Conservation (phyloP, 2,888 invertebrate genomes). For the Periphyllus acericola region DNA sequence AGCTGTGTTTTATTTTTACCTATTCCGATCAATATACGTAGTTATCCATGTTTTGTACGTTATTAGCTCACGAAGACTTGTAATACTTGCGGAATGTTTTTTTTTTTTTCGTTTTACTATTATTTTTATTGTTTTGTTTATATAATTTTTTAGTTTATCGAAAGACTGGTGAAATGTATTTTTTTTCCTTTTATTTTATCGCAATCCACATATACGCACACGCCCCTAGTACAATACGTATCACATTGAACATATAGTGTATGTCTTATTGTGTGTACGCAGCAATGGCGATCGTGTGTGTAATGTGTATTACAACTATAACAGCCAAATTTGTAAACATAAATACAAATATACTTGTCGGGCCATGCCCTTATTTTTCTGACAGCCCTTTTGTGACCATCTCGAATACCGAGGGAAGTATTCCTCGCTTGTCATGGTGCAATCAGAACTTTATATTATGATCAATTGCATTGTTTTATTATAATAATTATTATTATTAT, state of each 20-base stretch:
- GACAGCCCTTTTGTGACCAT: not conserved
- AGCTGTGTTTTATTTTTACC: not conserved
- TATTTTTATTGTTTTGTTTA: not conserved
- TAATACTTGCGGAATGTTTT: not conserved
- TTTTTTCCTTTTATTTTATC: not conserved
- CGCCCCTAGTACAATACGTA: not conserved
- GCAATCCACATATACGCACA: not conserved
- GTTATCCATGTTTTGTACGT: not conserved
- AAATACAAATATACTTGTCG: too few relatives aligned
- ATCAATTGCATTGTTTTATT: not conserved
- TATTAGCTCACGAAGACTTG: not conserved
- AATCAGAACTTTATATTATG: not conserved
- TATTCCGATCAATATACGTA: not conserved
- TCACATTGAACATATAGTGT: not conserved
- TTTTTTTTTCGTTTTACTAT: not conserved
- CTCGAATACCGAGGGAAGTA: not conserved
- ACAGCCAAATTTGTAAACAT: not conserved
- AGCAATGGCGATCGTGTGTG: not conserved
- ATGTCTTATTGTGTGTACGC: not conserved
- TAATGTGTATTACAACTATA: not conserved
- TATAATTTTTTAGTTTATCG: not conserved
- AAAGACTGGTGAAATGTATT: constrained; percentile 3
- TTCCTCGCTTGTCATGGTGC: not conserved
- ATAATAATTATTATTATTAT: not conserved
- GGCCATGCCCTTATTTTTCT: not conserved